These are phyloP conservation scores for Tenualosa thibaudeaui DNA, from an alignment of 2,797 vertebrate genomes.

Conservation along the genomic window DNA sequence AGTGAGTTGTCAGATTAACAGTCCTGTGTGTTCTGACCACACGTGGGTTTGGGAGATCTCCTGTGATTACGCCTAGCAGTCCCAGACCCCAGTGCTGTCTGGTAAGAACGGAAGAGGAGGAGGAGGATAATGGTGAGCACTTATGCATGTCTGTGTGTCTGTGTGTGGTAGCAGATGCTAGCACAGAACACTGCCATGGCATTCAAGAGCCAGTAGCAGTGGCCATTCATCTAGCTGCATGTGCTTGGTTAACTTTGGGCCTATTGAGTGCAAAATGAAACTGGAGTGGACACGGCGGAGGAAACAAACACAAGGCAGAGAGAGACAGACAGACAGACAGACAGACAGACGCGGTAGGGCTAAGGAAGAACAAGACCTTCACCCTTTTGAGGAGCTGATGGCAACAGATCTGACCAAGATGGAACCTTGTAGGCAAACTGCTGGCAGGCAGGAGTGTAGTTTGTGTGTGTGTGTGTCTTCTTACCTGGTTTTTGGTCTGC, in stretches of 20 bases:
- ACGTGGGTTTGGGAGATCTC: neutral
- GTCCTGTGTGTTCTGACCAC: conserved; percentile 12
- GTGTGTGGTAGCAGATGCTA: neutral
- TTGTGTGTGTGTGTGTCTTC: neutral
- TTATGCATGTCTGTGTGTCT: neutral
- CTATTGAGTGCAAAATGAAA: neutral
- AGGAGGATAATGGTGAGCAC: conserved; percentile 12
- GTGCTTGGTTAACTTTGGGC: neutral
- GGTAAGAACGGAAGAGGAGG: neutral
- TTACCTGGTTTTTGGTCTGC: conserved; percentile 95
- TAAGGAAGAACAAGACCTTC: neutral
- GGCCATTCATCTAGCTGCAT: neutral
- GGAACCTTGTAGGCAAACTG: neutral
- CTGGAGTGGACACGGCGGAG: neutral
- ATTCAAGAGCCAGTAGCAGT: neutral
- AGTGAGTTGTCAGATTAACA: neutral
- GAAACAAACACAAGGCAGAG: neutral
- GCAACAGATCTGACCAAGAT: neutral
- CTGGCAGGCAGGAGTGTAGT: neutral
- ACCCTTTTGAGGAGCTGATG: neutral
- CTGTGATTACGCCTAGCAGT: neutral
- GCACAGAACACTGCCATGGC: neutral
- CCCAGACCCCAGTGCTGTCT: conserved; percentile 18
- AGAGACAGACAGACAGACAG: neutral
- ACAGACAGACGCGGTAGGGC: neutral